Evolutionary conservation across 1,140 invertebrate genomes (phyloP), one percentile per base, ranked within the genome.

Genomic region (Zaprionus taronus): DNA sequence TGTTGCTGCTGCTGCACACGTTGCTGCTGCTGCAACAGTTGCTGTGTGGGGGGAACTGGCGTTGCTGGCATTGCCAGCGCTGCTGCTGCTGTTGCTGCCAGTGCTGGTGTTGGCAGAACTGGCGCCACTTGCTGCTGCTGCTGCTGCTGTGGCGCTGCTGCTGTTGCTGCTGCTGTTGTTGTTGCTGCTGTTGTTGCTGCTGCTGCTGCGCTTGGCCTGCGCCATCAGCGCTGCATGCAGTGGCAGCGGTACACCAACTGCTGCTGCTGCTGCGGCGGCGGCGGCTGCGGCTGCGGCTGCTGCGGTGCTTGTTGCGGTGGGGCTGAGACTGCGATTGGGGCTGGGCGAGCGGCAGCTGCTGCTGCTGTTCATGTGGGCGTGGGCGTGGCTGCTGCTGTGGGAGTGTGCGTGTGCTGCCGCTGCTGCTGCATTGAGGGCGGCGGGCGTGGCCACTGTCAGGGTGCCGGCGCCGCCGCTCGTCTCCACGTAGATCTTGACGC

Each of bases 401-500:
- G 7, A 4, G 34, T 38, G 12, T n/a, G 22, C 26, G 41, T 53
- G 44, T n/a, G 71, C 61, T 2, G 78, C 74, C 1, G 76, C 66
- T 0, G 82, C 84, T 0, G 84, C 84, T 0, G 83, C 83, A 7
- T 90, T 90, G 9, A 90, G 73, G 26, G 85, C 68, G 38, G 85
- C 85, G 31, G 85, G 85, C 9, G 85, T 90, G 79, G 86, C 85
- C 63, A 90, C 85, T 1, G 86, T 90, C 7, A 90, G 6, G 2
- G 84, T 89, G 66, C 77, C 69, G 14, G 60, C 69, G 17, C 60
- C 63, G 0, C 74, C 64, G 1, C 79, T 58, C n/a, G 81, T 34
- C 64, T 97, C 96, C 28, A 97, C 95, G 93, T 98, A 99, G 79
- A 99, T 97, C 92, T 98, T 97, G 70, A 99, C 96, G 20, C 98